Base-by-base conservation (phyloP, 30 jellyfish, hydroid and myxozoan genomes). In the Aurelia aurita complex sp. Pacific region DNA sequence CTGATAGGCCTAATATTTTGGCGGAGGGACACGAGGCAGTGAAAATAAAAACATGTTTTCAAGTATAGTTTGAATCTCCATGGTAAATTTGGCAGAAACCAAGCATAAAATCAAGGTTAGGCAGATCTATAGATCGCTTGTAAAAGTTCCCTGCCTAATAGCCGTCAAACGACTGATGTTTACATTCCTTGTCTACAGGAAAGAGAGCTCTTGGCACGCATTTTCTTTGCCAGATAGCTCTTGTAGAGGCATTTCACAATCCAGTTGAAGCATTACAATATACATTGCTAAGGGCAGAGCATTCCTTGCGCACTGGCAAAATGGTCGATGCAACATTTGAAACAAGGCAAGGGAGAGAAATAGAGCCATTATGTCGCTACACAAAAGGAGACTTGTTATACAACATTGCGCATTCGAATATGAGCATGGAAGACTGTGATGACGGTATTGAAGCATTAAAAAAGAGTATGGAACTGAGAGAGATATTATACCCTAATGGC, bases 361-460 rank as follows among this genome's bases (percentile, higher is more conserved):
- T 53, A 10, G 76, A 70, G 38, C 72, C 85, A 0, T 54, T 83
- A 33, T 83, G 61, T 71, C 52, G 17, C 14, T 72, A 70, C 53
- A 62, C 80, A 23, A 61, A 57, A 34, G 85, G 92, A 29, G 71
- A 64, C 3, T n/a, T 71, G 9, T 74, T 70, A 15, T 83, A 83
- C 40, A 64, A 38, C 33, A 73, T 73, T 6, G 46, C 77, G 42
- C 92, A 72, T 11, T 71, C 83, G 0, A 70, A 42, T 52, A 1
- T 69, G 23, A 62, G 60, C 7, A 17, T 83, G 7, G 80, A 64
- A 11, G 92, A 83, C 38, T 83, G 92, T 55, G 64, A 83, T 36
- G 73, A 78, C 3, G 79, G 85, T 32, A 35, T 70, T 2, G 80
- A 71, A 19, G 51, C 81, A 11, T 18, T 77, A 15, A 63, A 60